Conservation (phyloP, 2,888 invertebrate genomes). For the Bhutanitis thaidina region DNA sequence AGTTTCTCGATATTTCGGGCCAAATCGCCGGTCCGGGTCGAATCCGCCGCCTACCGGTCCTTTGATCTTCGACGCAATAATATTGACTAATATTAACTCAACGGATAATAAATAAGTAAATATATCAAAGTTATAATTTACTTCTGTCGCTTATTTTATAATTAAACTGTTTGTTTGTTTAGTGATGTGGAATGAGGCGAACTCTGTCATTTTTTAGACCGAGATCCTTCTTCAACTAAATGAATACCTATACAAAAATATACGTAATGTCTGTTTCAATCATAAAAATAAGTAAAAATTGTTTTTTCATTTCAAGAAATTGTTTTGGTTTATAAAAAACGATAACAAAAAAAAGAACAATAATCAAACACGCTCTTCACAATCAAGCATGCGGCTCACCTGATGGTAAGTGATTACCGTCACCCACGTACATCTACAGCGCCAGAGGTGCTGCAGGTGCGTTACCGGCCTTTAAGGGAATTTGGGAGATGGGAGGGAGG, state of each 20-base stretch:
- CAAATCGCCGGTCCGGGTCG: neutral
- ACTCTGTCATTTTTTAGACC: neutral
- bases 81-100: conserved; percentile 13
- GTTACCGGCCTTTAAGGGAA: too few relatives aligned
- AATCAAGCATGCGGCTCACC: too few relatives aligned
- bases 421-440: too few relatives aligned
- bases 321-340: too few relatives aligned
- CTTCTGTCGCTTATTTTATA: conserved; percentile 9
- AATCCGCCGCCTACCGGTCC: conserved; percentile 2
- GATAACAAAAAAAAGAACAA: too few relatives aligned
- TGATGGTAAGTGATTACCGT: too few relatives aligned
- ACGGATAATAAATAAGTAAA: conserved; percentile 1
- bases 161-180: conserved; percentile 13
- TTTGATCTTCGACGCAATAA: conserved; percentile 17
- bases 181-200: neutral
- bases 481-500: too few relatives aligned
- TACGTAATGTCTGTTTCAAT: too few relatives aligned
- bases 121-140: conserved; percentile 8
- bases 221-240: neutral
- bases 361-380: too few relatives aligned
- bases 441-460: too few relatives aligned
- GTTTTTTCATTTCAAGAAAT: too few relatives aligned
- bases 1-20: neutral
- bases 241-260: neutral
- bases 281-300: too few relatives aligned